Percentiles rank a stretch among this genome's conserved stretches.
These are phyloP conservation scores for Astreopora myriophthalma DNA, from an alignment of 64 coral and sea anemone genomes.

Conservation along the genomic window DNA sequence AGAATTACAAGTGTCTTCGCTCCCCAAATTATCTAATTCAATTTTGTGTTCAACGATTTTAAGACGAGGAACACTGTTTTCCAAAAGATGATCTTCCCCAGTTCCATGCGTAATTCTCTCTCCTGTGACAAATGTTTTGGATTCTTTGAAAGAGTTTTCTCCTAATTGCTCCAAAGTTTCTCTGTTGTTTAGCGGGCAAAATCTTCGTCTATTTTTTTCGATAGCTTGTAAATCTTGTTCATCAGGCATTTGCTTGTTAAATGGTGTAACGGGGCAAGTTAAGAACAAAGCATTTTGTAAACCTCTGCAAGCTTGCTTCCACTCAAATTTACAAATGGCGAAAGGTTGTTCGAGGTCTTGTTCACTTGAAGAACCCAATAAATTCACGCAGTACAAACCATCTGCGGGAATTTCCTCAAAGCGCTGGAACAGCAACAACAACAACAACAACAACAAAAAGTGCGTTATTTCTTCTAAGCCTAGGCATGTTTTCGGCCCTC, in stretches of 20 bases:
- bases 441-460: no score
- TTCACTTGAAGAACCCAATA: neutral
- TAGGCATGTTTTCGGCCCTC: no score
- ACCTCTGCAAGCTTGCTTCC: neutral
- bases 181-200: neutral
- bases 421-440: slow-evolving; percentile 65
- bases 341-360: neutral
- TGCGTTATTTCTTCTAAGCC: no score
- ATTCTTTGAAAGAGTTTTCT: neutral
- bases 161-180: neutral
- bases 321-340: slow-evolving; percentile 48
- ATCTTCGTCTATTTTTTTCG: neutral
- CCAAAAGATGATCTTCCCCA: neutral
- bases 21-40: neutral
- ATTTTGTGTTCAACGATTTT: neutral
- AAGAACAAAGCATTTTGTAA: neutral
- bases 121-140: neutral
- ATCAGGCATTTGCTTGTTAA: slow-evolving; percentile 69
- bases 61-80: neutral
- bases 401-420: slow-evolving; percentile 90
- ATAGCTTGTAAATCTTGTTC: slow-evolving; percentile 57
- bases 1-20: neutral
- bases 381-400: slow-evolving; percentile 90
- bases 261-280: slow-evolving; percentile 55
- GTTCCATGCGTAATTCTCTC: neutral